Base-by-base conservation (phyloP, 2,113 vertebrate species). In the Athene noctua region DNA sequence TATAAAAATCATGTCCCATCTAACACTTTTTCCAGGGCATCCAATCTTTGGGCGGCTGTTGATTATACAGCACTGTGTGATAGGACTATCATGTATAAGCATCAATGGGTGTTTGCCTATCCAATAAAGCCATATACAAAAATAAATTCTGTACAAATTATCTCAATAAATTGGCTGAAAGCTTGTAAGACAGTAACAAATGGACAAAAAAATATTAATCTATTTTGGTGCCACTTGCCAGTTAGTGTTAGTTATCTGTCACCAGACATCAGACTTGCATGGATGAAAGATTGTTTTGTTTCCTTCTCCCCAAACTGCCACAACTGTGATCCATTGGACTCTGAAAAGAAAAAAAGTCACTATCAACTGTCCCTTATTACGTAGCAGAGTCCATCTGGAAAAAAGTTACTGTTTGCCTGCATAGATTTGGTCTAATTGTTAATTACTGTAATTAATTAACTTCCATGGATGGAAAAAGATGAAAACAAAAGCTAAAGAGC, bases 401-500 rank as follows among this genome's bases (percentile, higher is more conserved):
- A 5, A 82, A 91, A 85, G 40, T 81, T 90, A n/a, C 85, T 88
- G 36, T 44, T 91, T 30, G 27, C 36, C 71, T 84, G n/a, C 36
- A 72, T 29, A 62, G 42, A 65, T 82, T 87, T 71, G 32, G 62
- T 89, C 58, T 55, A 52, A 51, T 22, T 80, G 42, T 78, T 96
- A 88, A 92, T 81, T 80, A 75, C 46, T 81, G 52, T 63, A 90
- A 92, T 83, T 85, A 94, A 95, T 89, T 75, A 84, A 80, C 21
- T 70, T 83, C 57, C 46, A 36, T 21, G 46, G 63, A 61, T 40
- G 29, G 36, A 83, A 87, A 84, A 90, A 57, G 19, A 71, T 11
- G 11, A 88, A 96, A 95, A 90, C 21, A 46, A 77, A 77, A 80
- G 61, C 32, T 81, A 42, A 72, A 80, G 42, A 86, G 61, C 63